Evolutionary conservation across 2,888 invertebrate genomes (phyloP), one percentile per base, ranked within the genome.

Genomic region (Ornithoptera priamus): DNA sequence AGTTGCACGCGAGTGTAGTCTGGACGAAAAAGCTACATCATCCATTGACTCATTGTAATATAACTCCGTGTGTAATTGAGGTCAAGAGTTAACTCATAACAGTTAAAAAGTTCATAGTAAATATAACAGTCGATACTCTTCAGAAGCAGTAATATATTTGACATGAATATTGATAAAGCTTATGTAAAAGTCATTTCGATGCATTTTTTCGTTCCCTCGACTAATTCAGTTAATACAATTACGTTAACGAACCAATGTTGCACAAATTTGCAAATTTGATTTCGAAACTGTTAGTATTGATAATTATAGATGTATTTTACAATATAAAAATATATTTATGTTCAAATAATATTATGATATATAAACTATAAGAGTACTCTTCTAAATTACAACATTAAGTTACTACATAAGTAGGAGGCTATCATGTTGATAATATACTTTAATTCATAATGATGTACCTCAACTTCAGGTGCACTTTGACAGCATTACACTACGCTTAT

Each of bases 191-290:
- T 75, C 75, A 75, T 76, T 76, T 72, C 74, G 72, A 75, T 75
- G 73, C 68, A 75, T 80, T 81, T 81, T 53, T 53, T 79, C 76
- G 60, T 76, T 74, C 75, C 69, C 72, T 75, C 72, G 72, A 75
- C 77, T 78, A 82, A 84, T 80, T 80, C 78, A 79, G 81, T 81
- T 85, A 85, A 81, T 80, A 74, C 81, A 71, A 75, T 80, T 80
- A 80, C 78, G 85, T 86, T 90, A 90, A 90, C 90, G 88, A 90
- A 85, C 85, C 86, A 79, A 80, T 81, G 81, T 78, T 82, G 81
- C 80, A 81, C 80, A 83, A 84, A 90, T 91, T 90, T 88, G 87
- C 89, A 90, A 89, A 88, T 89, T 89, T 89, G 89, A 91, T 91
- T 91, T 89, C 82, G 81, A 75, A 76, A 75, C 77, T 77, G 80